Base-by-base conservation (phyloP, 2,113 vertebrate species). In the Amphiprion ocellaris region DNA sequence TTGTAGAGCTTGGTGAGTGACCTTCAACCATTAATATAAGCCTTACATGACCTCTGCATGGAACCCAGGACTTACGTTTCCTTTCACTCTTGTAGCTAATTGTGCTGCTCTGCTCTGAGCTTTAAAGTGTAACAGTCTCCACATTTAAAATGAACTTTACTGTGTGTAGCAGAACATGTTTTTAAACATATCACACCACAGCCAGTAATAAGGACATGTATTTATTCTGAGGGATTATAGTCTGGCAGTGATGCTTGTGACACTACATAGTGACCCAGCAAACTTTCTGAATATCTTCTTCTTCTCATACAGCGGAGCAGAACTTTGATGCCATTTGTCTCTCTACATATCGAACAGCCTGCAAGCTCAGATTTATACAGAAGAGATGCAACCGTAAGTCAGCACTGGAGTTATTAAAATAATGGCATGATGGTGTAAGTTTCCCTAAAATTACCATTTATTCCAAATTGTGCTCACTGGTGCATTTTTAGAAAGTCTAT, bases 361-460 rank as follows among this genome's bases (percentile, higher is more conserved):
- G 98, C 89, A 99, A 99, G 76, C 95, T 99, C 85, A 91, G 97
- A 84, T 99, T 98, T 81, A 94, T 99, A 30, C 98, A 99, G 84
- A 99, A 97, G 86, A 94, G 96, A 85, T 99, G 98, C 87, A 98
- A 99, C 91, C 89, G 98, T 99, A 93, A 97, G 97, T 97, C 41
- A 19, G 41, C 33, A 37, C 33, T 37, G 33, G 33, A 37, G 33
- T 37, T 37, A 9, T 9, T 37, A 37, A 37, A 10, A 37, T 37
- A 37, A 37, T 37, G 33, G 7, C 33, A 37, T 9, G 33, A 37
- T 9, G 33, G 33, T 37, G 33, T 9, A 37, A 37, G 8, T 9
- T 37, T 37, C 6, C 33, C 33, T 37, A 37, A 37, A 37, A 30
- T 30, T 4, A 30, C 5, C 3, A 30, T 30, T 30, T 8, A 9